Evolutionary conservation across 2,113 vertebrate species (phyloP).

Genomic region (Tor tambroides): DNA sequence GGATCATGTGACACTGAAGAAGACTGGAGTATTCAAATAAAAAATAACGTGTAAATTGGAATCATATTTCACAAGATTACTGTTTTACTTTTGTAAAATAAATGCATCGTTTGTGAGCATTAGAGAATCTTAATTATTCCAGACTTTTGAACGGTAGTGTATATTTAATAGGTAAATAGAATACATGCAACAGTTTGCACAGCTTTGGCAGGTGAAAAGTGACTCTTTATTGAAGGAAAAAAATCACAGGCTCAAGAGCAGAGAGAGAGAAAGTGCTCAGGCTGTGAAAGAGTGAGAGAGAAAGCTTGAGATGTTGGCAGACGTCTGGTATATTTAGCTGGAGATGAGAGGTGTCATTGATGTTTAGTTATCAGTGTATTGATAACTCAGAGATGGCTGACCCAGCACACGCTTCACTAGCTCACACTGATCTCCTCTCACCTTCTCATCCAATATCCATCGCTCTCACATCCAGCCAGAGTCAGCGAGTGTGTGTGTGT

Average conservation of each 20-base stretch:
- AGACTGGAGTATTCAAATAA: not conserved
- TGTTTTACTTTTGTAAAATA: too few relatives aligned
- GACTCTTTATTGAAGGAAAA: slow-evolving; percentile 82
- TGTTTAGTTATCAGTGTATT: slow-evolving; percentile 38
- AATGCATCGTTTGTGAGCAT: too few relatives aligned
- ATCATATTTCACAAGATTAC: too few relatives aligned
- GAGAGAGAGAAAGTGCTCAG: slow-evolving; percentile 7
- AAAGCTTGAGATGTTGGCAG: slow-evolving; percentile 20
- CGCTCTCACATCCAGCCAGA: slow-evolving; percentile 41
- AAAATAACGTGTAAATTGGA: too few relatives aligned
- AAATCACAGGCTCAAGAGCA: slow-evolving; percentile 40
- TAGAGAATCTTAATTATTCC: too few relatives aligned
- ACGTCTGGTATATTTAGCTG: not conserved
- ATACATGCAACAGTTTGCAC: slow-evolving; percentile 82
- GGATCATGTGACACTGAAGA: not conserved
- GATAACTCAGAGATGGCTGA: slow-evolving; percentile 27
- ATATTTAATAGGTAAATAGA: too few relatives aligned
- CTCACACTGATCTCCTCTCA: slow-evolving; percentile 3
- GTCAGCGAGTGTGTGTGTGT: not conserved
- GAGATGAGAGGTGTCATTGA: slow-evolving; percentile 22
- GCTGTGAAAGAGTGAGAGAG: slow-evolving; percentile 35
- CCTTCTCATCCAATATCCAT: slow-evolving; percentile 21
- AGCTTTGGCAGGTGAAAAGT: slow-evolving; percentile 83
- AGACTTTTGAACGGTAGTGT: too few relatives aligned
- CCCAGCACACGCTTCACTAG: not conserved